Evolutionary conservation across 2,113 vertebrate genomes (phyloP).

Genomic region (Brachypteracias leptosomus): DNA sequence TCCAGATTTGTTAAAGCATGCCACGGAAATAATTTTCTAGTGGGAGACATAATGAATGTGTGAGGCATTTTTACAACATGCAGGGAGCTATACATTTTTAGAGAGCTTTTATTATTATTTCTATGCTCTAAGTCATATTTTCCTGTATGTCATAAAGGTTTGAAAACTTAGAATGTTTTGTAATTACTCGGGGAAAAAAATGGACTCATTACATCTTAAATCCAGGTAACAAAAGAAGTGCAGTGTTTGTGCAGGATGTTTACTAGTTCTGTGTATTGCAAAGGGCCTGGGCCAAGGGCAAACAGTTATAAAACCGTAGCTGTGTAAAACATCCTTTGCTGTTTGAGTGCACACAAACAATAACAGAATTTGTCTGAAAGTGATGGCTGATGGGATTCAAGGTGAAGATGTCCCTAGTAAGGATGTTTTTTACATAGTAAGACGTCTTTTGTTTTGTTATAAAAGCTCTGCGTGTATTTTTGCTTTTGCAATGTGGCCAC

Average conservation of each 20-base stretch:
- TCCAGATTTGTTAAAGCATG: not conserved
- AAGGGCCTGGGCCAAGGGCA: conserved; percentile 47
- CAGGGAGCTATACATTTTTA: conserved; percentile 8
- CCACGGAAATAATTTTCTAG: not conserved
- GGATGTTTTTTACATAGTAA: not conserved
- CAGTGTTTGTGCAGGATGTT: conserved; percentile 39
- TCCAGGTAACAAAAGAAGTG: conserved; percentile 21
- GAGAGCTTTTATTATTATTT: conserved; percentile 31
- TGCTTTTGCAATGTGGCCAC: not conserved
- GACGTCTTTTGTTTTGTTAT: not conserved
- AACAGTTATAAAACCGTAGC: not conserved
- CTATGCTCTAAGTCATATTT: conserved; percentile 27
- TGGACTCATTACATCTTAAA: conserved; percentile 21
- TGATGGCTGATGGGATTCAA: conserved; percentile 43
- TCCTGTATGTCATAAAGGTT: conserved; percentile 25
- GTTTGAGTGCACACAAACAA: conserved; percentile 29
- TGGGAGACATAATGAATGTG: not conserved
- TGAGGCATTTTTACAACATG: not conserved
- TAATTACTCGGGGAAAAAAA: conserved; percentile 32
- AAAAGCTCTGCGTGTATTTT: not conserved
- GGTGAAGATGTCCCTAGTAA: conserved; percentile 50
- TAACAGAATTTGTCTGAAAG: not conserved
- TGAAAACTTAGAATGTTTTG: conserved; percentile 43
- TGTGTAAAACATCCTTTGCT: not conserved
- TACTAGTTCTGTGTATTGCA: conserved; percentile 19